These are phyloP conservation scores for Pteropus alecto DNA, from an alignment of 2,113 vertebrate species.

Conservation along the genomic window DNA sequence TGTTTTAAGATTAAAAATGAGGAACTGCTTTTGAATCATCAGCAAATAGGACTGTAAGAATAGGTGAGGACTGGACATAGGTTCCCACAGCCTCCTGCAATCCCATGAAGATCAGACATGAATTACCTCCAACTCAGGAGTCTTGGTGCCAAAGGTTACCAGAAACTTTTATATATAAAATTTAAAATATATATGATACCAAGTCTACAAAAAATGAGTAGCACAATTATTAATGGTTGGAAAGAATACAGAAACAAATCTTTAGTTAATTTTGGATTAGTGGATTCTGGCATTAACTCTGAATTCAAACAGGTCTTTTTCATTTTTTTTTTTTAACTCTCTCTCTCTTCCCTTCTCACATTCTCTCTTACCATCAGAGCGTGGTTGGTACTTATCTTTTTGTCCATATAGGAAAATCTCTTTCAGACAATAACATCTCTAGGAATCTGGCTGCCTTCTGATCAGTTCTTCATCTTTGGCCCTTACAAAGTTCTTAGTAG, in stretches of 20 bases:
- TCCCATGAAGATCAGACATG: not conserved
- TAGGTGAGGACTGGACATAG: not conserved
- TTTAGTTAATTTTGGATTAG: slow-evolving; percentile 38
- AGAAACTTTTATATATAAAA: slow-evolving; percentile 19
- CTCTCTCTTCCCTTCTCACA: not conserved
- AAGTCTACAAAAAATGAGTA: slow-evolving; percentile 18
- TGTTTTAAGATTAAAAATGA: slow-evolving; percentile 28
- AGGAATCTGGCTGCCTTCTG: not conserved
- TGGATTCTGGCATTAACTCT: not conserved
- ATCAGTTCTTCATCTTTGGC: not conserved
- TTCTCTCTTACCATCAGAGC: not conserved
- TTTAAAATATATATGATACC: not conserved
- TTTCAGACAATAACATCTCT: slow-evolving; percentile 1
- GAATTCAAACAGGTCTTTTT: not conserved
- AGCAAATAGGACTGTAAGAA: not conserved
- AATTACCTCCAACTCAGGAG: not conserved
- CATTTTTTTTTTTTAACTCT: not conserved
- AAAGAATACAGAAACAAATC: slow-evolving; percentile 23
- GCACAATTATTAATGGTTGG: not conserved
- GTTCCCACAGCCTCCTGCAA: not conserved
- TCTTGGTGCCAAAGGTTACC: not conserved
- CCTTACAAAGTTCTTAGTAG: not conserved
- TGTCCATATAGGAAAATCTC: not conserved
- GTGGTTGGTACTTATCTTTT: not conserved
- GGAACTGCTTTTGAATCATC: not conserved